These are phyloP conservation scores for Myotis daubentonii DNA, from an alignment of 2,797 vertebrate species.

Conservation along the genomic window DNA sequence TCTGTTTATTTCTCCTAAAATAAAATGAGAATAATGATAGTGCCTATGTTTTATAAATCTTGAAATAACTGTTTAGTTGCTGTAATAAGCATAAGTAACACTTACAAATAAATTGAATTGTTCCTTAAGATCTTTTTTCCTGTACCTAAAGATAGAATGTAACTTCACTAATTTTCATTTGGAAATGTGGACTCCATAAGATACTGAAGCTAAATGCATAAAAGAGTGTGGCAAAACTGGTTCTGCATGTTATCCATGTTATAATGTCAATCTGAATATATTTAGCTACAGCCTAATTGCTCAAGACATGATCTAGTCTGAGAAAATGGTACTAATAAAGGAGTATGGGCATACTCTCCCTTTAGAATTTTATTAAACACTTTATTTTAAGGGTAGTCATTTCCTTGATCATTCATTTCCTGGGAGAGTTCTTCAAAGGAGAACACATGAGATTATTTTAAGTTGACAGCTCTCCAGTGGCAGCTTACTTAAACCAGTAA, in stretches of 20 bases:
- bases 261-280: background rate
- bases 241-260: background rate
- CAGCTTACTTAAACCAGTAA: slow-evolving; percentile 78
- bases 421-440: slow-evolving; percentile 73
- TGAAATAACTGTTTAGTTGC: background rate
- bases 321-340: slow-evolving; percentile 29
- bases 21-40: background rate
- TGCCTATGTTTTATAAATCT: background rate
- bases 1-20: background rate
- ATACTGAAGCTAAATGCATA: background rate
- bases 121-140: background rate
- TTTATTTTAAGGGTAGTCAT: slow-evolving; percentile 75
- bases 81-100: background rate
- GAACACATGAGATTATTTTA: slow-evolving; percentile 77
- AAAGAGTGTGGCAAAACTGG: background rate
- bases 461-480: slow-evolving; percentile 76
- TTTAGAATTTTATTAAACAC: slow-evolving; percentile 60
- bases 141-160: background rate
- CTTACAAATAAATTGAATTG: background rate
- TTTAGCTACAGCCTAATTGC: slow-evolving; percentile 32
- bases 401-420: slow-evolving; percentile 74
- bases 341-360: background rate
- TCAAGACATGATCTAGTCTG: slow-evolving; percentile 27
- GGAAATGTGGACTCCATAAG: background rate
- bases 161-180: background rate